Percentiles rank a stretch among this genome's conserved stretches.
Conservation (phyloP, 1,140 invertebrate genomes). For the Procambarus clarkii region DNA sequence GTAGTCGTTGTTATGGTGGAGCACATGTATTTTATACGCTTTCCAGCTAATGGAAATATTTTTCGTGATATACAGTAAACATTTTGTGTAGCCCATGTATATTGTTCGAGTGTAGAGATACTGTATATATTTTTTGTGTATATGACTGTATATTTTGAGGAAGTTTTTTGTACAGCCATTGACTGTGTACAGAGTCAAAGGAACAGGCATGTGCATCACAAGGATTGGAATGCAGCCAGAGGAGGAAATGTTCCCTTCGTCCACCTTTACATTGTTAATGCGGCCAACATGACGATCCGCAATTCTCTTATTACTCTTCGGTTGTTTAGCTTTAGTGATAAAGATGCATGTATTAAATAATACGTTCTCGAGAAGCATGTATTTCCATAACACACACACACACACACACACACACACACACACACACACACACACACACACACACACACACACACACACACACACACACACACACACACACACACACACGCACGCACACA, state of each 20-base stretch:
- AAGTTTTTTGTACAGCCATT: background rate
- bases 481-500: too few species aligned
- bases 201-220: background rate
- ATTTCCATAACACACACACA: background rate
- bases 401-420: background rate
- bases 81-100: constrained; percentile 2
- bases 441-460: background rate
- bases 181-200: background rate
- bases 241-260: background rate
- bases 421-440: background rate
- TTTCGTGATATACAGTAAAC: background rate
- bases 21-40: background rate
- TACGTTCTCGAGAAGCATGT: background rate
- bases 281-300: background rate
- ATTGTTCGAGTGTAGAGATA: background rate
- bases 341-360: background rate
- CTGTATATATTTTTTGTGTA: background rate
- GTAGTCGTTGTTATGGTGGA: background rate
- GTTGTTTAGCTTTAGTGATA: background rate
- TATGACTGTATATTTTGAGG: background rate
- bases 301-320: background rate
- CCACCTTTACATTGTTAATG: background rate
- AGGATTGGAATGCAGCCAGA: background rate
- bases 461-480: background rate
- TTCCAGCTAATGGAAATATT: background rate